Conservation (phyloP, 1,140 invertebrate species). For the Drosophila busckii region DNA sequence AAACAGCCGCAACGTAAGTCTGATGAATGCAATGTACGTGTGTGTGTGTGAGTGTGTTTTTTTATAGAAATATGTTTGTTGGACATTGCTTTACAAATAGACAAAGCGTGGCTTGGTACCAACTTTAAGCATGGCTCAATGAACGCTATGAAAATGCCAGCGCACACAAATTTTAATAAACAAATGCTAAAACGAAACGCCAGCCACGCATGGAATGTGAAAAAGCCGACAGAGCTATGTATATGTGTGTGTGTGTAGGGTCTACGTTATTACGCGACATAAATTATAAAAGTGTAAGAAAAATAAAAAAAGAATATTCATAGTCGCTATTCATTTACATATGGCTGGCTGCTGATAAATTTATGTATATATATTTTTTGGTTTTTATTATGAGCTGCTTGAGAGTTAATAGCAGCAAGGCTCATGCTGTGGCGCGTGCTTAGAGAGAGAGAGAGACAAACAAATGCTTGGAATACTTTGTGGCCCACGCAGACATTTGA, state of each 20-base stretch:
- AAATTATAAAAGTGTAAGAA: conserved; percentile 63
- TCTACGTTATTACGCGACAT: conserved; percentile 42
- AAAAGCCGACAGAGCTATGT: conserved; percentile 60
- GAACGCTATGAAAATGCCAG: conserved; percentile 69
- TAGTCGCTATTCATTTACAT: conserved; percentile 32
- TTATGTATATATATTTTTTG: neutral
- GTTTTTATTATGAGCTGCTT: conserved; percentile 25
- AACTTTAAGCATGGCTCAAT: conserved; percentile 54
- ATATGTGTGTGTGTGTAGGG: conserved; percentile 14
- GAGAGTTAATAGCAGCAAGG: too few species aligned
- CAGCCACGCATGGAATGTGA: conserved; percentile 68
- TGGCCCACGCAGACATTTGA: conserved; percentile 4
- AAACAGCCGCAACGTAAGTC: too few species aligned
- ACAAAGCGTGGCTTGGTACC: too few species aligned
- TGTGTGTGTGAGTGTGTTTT: too few species aligned
- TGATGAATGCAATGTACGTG: too few species aligned
- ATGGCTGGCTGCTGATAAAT: neutral
- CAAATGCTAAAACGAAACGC: conserved; percentile 49
- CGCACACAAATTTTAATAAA: conserved; percentile 69
- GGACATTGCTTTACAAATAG: too few species aligned
- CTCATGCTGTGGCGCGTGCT: too few species aligned
- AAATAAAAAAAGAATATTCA: conserved; percentile 70
- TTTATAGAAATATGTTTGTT: too few species aligned
- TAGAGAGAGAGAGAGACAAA: too few species aligned
- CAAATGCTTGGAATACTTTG: conserved; percentile 32